Evolutionary conservation across 2,113 vertebrate genomes (phyloP), one percentile per base, ranked within the genome.

Genomic region (Pollimyrus isidori): DNA sequence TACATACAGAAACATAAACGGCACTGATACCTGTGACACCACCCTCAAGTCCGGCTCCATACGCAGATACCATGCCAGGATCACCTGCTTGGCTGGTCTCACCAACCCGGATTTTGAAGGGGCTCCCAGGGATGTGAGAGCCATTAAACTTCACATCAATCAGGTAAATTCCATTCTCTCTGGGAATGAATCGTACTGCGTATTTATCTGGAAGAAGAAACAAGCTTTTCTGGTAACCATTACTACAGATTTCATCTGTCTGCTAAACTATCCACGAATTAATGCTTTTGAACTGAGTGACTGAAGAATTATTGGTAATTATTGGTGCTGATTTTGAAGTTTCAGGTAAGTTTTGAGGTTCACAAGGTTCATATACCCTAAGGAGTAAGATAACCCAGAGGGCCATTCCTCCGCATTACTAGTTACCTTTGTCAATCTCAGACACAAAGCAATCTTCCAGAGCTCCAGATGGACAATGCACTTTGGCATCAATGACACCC

Each of bases 101-200:
- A 0, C 97, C 97, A 0, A 97, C 97, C 0, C 96, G 94, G 48
- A 97, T 96, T 93, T 96, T 96, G 93, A 97, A 97, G 1, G 97
- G 97, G 92, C 97, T 97, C 89, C 96, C 97, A 35, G 96, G 96
- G 1, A 97, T 96, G 0, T 97, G 97, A 94, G 95, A 96, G 0
- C 96, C 96, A 0, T 97, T 97, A 92, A 97, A 97, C 93, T 96
- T 97, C 91, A 97, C 97, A 0, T 97, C 97, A 0, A 97, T 97
- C 0, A 91, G 94, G 93, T 97, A 96, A 88, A 97, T 7, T 1
- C 97, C 97, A 0, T 97, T 97, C 89, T 97, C 97, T 0, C 96
- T 96, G 0, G 97, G 97, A 91, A 97, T 96, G 93, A 97, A 97
- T 3, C 96, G 96, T 13, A 97, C 96, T 0, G 97, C 96, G 0